phyloP scores from a whole-genome alignment of 2,797 vertebrate genomes.

The Miopithecus talapoin region DNA sequence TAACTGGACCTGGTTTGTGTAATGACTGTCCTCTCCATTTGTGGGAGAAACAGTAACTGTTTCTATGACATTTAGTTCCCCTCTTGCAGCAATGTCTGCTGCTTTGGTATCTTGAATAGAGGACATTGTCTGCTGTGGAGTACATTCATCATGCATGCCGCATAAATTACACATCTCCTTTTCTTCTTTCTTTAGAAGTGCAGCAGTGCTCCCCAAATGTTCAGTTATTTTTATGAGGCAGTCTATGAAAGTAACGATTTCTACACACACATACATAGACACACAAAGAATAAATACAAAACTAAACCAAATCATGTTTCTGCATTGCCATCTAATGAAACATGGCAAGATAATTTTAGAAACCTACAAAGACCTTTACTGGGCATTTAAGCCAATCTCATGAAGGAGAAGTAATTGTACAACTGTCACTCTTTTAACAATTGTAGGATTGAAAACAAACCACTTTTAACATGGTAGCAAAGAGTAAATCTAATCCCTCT shows the following conservation, averaged over 20 bases:
- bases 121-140: conserved; percentile 39
- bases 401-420: not conserved
- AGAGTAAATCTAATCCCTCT: not conserved
- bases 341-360: not conserved
- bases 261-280: conserved; percentile 67
- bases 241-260: conserved; percentile 67
- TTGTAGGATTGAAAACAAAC: not conserved
- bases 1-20: conserved; percentile 49
- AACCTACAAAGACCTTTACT: not conserved
- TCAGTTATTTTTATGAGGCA: conserved; percentile 77
- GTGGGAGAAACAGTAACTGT: conserved; percentile 29
- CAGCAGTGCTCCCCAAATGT: conserved; percentile 72
- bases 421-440: not conserved
- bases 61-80: conserved; percentile 56
- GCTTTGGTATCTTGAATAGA: conserved; percentile 62
- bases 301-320: conserved; percentile 41
- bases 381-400: not conserved
- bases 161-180: conserved; percentile 69
- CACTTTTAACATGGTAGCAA: not conserved
- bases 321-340: not conserved
- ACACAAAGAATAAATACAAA: conserved; percentile 57
- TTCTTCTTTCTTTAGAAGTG: conserved; percentile 78
- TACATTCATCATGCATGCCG: conserved; percentile 34
- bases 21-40: conserved; percentile 55
- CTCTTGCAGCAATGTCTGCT: conserved; percentile 50